These are phyloP conservation scores for Equus przewalskii DNA, from an alignment of 2,113 vertebrate genomes.

Conservation along the genomic window DNA sequence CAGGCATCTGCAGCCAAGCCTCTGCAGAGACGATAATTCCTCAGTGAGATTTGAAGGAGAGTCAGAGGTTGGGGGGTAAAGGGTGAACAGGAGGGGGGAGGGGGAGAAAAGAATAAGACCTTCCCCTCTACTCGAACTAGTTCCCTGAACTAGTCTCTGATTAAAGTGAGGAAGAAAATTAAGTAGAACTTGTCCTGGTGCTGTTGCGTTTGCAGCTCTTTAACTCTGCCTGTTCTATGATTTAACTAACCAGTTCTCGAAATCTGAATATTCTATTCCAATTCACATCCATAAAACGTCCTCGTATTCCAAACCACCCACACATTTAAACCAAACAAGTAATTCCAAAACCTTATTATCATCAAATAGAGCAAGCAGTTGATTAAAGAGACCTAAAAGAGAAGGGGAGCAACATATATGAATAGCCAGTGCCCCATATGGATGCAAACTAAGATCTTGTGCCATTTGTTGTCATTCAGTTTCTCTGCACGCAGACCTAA, in stretches of 20 bases:
- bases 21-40: constrained; percentile 81
- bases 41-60: constrained; percentile 77
- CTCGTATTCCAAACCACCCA: constrained; percentile 16
- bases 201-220: not conserved
- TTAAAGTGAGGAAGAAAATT: not conserved
- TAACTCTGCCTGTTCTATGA: not conserved
- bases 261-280: constrained; percentile 41
- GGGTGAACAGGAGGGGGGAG: constrained; percentile 30
- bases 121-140: constrained; percentile 72
- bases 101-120: constrained; percentile 55
- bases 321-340: constrained; percentile 13
- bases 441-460: constrained; percentile 47
- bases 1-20: constrained; percentile 82
- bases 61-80: constrained; percentile 70
- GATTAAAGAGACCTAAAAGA: constrained; percentile 51
- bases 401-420: not conserved
- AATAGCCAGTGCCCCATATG: not conserved
- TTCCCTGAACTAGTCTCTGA: constrained; percentile 68
- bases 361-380: constrained; percentile 6
- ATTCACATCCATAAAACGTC: constrained; percentile 1
- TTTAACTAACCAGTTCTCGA: constrained; percentile 24
- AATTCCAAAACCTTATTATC: constrained; percentile 29
- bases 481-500: constrained; percentile 66
- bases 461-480: constrained; percentile 52
- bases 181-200: constrained; percentile 25